Base-by-base conservation (phyloP, 1,140 invertebrate genomes). In the Drepana arcuata region DNA sequence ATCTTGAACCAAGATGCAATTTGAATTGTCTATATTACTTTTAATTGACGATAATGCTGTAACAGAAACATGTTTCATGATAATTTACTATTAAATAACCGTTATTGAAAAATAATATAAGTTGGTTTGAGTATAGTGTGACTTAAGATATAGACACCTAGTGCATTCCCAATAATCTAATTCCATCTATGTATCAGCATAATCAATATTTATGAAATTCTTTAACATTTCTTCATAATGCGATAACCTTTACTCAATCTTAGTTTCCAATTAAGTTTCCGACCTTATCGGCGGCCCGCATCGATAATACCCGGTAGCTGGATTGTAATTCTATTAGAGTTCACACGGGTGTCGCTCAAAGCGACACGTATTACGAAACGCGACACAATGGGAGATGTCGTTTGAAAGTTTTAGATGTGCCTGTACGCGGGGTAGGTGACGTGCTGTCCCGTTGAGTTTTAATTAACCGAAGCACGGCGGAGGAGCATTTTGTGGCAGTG, bases 1-100 rank as follows among this genome's bases (percentile, higher is more conserved):
- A 84, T 95, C 93, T 88, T 94, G 92, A 55, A 94, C 92, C 71
- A 94, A 84, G 69, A 95, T 93, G 83, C 93, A 95, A 80, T 93
- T 94, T 58, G 91, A 88, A 73, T 88, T 90, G 85, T 94, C 92
- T 85, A 92, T 90, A 79, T 89, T 89, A 66, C 88, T 88, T 82
- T 92, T 90, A 91, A 93, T 93, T 63, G 92, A 93, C 83, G 90
- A 93, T 75, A 93, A 89, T 68, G 92, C 92, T 94, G 89, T 34
- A 89, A 91, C 60, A 85, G 33, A 36, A 41, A 71, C 60, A 50
- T 29, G 16, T 41, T 24, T 26, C 2, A 26, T 26, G n/a, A n/a
- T n/a, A n/a, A n/a, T n/a, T n/a, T n/a, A n/a, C n/a, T n/a, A n/a
- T n/a, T n/a, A n/a, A n/a, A n/a, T n/a, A n/a, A n/a, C n/a, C n/a